Percentiles rank a stretch among this genome's conserved stretches.
Conservation (phyloP, 1,140 invertebrate species). For the Brachionus asplanchnoidis region DNA sequence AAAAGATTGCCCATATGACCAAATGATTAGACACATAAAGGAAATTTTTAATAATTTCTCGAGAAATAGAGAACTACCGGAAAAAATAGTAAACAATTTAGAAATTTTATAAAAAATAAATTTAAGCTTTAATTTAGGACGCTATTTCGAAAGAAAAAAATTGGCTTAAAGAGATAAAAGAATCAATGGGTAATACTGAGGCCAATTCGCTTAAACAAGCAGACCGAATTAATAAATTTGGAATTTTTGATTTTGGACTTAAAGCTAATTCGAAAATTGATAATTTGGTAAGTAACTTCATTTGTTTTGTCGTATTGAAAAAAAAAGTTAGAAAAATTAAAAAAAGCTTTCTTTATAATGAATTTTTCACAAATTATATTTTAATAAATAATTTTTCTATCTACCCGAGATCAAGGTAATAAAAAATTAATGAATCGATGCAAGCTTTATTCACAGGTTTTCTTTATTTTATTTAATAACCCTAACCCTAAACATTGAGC, state of each 20-base stretch:
- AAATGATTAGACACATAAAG: not conserved
- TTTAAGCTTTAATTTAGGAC: not conserved
- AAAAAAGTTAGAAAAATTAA: no score
- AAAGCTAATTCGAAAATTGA: not conserved
- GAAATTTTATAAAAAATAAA: not conserved
- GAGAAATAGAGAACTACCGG: not conserved
- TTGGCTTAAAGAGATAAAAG: conserved; percentile 49
- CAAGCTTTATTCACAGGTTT: no score
- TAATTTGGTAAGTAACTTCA: not conserved
- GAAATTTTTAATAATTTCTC: not conserved
- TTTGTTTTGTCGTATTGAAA: no score
- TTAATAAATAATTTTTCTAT: no score
- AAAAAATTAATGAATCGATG: no score
- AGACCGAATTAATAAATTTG: conserved; percentile 48
- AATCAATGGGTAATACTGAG: conserved; percentile 48
- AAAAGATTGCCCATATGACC: not conserved
- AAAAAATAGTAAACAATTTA: not conserved
- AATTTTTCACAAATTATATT: no score
- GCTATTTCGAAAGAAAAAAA: conserved; percentile 42
- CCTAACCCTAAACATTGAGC: no score
- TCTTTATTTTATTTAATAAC: no score
- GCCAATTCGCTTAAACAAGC: conserved; percentile 50
- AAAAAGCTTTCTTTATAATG: no score
- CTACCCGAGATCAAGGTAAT: no score
- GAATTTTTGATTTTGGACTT: conserved; percentile 48